A percentile compares a stretch with the other conserved stretches of the same genome.
phyloP scores from a whole-genome alignment of 2,113 vertebrate species.

The Danionella cerebrum region DNA sequence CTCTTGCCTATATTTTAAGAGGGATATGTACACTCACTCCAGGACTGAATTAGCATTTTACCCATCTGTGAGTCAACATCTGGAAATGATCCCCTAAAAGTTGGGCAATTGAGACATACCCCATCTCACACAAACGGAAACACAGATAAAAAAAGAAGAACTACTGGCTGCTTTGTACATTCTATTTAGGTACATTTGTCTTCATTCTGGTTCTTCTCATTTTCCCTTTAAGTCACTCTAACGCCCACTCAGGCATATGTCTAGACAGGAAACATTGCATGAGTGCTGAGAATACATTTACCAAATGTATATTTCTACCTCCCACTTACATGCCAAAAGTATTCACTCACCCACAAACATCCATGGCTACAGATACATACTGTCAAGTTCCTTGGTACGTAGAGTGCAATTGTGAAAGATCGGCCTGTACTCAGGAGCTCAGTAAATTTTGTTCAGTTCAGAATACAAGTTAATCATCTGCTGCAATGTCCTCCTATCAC shows the following conservation, averaged over 20 bases:
- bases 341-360: neutral
- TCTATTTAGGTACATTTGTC: constrained; percentile 15
- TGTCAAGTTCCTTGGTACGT: no score
- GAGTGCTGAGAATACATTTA: constrained; percentile 21
- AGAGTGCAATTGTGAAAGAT: no score
- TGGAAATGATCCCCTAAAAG: constrained; percentile 32
- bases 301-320: neutral
- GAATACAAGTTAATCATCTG: no score
- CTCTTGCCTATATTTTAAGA: neutral
- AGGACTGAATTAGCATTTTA: constrained; percentile 1
- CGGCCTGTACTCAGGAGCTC: no score
- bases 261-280: constrained; percentile 42
- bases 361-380: no score
- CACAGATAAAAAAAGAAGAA: constrained; percentile 12
- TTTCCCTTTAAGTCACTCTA: neutral
- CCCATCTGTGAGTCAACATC: constrained; percentile 28
- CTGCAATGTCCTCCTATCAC: no score
- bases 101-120: constrained; percentile 4
- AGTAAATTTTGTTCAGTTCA: no score
- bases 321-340: neutral
- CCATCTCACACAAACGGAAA: constrained; percentile 14
- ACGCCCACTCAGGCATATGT: constrained; percentile 16
- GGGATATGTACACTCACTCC: neutral
- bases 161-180: constrained; percentile 10
- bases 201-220: neutral